Evolutionary conservation across 1,140 invertebrate genomes (phyloP).

Genomic region (Aphelinus atriplicis): DNA sequence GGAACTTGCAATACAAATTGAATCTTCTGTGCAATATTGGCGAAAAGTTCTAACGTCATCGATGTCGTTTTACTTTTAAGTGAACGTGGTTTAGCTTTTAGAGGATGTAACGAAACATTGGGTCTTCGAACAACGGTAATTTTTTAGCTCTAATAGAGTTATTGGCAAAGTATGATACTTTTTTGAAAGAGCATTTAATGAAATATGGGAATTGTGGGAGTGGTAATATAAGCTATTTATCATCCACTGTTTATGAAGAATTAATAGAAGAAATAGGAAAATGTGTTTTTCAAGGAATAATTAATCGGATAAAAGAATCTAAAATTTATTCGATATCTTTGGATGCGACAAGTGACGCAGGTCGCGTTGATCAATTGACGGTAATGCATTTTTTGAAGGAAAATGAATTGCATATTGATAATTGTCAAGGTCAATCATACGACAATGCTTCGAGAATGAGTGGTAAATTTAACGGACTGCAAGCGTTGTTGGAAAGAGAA

Average conservation of each 20-base stretch:
- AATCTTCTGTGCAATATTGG: background rate
- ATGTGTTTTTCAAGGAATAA: background rate
- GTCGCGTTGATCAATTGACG: background rate
- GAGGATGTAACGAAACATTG: background rate
- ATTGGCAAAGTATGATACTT: background rate
- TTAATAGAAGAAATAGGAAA: no score
- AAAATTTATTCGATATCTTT: background rate
- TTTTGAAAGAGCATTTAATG: background rate
- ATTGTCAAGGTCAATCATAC: conserved; percentile 40
- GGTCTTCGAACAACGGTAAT: no score
- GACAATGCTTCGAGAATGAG: conserved; percentile 39
- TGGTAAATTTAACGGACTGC: no score
- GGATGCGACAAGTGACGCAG: background rate
- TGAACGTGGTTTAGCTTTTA: conserved; percentile 20
- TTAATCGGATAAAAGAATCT: background rate
- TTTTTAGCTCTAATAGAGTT: no score
- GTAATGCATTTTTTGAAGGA: background rate
- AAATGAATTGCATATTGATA: no score
- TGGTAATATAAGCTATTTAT: no score
- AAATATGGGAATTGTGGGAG: no score
- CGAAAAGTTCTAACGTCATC: background rate
- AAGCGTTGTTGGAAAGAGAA: no score
- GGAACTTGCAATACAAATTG: background rate
- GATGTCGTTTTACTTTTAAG: conserved; percentile 16
- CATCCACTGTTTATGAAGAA: no score